Evolutionary conservation across 2,797 vertebrate species (phyloP).

Genomic region (Uromys caudimaculatus): DNA sequence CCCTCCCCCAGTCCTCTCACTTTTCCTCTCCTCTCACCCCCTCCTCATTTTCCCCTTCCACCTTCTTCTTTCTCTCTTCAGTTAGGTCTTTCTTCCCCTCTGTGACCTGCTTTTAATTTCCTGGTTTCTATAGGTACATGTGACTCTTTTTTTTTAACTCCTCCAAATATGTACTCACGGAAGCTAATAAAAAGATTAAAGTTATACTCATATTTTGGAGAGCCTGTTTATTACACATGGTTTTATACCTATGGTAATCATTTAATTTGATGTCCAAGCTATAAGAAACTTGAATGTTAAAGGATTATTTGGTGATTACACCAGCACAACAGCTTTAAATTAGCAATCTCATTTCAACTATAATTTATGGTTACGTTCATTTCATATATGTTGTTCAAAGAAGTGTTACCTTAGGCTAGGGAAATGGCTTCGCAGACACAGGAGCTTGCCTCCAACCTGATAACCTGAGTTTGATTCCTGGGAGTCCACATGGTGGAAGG

Average conservation of each 20-base stretch:
- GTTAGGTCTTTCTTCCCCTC: background rate
- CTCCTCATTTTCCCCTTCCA: background rate
- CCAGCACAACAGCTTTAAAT: slow-evolving; percentile 59
- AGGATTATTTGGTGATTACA: slow-evolving; percentile 33
- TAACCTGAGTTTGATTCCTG: background rate
- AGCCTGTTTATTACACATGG: slow-evolving; percentile 48
- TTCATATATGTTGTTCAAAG: slow-evolving; percentile 25
- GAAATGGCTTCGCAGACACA: background rate
- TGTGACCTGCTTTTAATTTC: background rate
- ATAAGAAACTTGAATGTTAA: slow-evolving; percentile 4
- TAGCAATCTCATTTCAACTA: slow-evolving; percentile 9
- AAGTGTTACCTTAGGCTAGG: slow-evolving; percentile 31
- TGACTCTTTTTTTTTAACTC: background rate
- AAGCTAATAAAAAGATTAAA: slow-evolving; percentile 43
- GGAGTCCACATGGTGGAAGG: background rate
- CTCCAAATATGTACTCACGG: slow-evolving; percentile 5
- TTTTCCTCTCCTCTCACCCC: background rate
- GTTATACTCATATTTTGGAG: slow-evolving; percentile 45
- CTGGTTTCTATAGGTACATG: background rate
- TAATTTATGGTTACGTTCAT: slow-evolving; percentile 13
- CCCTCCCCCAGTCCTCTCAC: background rate
- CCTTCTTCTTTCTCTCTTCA: background rate
- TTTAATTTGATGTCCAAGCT: slow-evolving; percentile 48
- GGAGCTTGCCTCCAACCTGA: background rate
- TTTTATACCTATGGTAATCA: slow-evolving; percentile 29